phyloP scores from a whole-genome alignment of 2,113 vertebrate genomes.

The Paratilapia polleni region DNA sequence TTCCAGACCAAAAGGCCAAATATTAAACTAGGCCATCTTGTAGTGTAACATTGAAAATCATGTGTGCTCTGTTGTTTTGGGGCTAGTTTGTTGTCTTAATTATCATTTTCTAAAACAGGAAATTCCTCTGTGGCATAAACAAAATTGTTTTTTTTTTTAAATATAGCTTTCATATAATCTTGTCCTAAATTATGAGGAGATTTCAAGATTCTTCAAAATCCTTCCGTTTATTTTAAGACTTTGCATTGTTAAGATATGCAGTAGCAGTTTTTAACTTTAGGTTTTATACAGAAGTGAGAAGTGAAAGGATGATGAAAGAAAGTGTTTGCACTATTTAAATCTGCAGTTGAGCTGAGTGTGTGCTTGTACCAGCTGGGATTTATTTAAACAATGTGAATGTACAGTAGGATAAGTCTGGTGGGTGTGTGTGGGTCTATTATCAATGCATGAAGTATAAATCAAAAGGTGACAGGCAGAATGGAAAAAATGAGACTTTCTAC shows the following conservation, averaged over 20 bases:
- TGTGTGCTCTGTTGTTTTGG: background rate
- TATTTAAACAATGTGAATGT: slow-evolving; percentile 24
- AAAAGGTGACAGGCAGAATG: slow-evolving; percentile 46
- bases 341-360: background rate
- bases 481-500: slow-evolving; percentile 30
- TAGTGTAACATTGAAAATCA: background rate
- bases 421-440: slow-evolving; percentile 20
- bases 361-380: slow-evolving; percentile 16
- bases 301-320: slow-evolving; percentile 7
- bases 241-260: slow-evolving; percentile 24
- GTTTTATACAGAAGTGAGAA: background rate
- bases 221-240: background rate
- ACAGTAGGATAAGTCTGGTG: background rate
- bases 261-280: background rate
- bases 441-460: slow-evolving; percentile 63
- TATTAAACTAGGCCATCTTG: background rate
- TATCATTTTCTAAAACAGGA: background rate
- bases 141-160: background rate
- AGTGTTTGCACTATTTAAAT: slow-evolving; percentile 25
- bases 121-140: background rate
- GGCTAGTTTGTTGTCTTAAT: background rate
- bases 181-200: background rate
- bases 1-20: background rate
- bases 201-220: background rate
- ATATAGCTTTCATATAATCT: background rate